Evolutionary conservation across 2,113 vertebrate genomes (phyloP).

Genomic region (Tetraodon nigroviridis): DNA sequence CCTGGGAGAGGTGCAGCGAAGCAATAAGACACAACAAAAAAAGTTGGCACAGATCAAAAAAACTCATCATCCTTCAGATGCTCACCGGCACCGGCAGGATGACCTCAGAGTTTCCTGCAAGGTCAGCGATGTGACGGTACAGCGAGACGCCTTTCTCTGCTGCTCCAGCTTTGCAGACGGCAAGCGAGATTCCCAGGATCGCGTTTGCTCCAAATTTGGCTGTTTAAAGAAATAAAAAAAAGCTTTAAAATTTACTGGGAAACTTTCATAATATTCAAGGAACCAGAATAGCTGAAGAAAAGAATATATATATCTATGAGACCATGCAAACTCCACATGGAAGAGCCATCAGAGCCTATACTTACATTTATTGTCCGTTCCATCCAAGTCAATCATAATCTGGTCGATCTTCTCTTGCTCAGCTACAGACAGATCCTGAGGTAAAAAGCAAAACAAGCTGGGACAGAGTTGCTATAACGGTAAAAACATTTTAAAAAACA

Average conservation of each 20-base stretch:
- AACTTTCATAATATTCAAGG: too few relatives aligned
- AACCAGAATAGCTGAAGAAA: too few relatives aligned
- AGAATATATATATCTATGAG: too few relatives aligned
- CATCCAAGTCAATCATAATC: slow-evolving; percentile 93
- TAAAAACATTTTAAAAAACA: background rate
- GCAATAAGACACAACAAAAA: background rate
- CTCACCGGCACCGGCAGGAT: slow-evolving; percentile 94
- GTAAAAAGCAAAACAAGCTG: slow-evolving; percentile 1
- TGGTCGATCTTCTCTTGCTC: slow-evolving; percentile 93
- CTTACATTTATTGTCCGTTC: slow-evolving; percentile 96
- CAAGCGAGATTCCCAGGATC: slow-evolving; percentile 94
- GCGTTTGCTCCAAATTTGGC: slow-evolving; percentile 97
- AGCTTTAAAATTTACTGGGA: too few relatives aligned
- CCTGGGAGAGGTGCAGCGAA: slow-evolving; percentile 64
- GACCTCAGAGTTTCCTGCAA: slow-evolving; percentile 89
- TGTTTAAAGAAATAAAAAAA: slow-evolving; percentile 73
- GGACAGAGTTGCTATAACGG: background rate
- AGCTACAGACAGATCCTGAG: slow-evolving; percentile 81
- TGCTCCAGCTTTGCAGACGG: slow-evolving; percentile 97
- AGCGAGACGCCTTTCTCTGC: slow-evolving; percentile 94
- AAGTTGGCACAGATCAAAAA: background rate
- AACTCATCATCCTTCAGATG: background rate
- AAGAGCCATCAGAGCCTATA: too few relatives aligned
- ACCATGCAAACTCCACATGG: too few relatives aligned
- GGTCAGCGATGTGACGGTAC: slow-evolving; percentile 93